phyloP scores from a whole-genome alignment of 2,113 vertebrate genomes.

The Silurus asotus region DNA sequence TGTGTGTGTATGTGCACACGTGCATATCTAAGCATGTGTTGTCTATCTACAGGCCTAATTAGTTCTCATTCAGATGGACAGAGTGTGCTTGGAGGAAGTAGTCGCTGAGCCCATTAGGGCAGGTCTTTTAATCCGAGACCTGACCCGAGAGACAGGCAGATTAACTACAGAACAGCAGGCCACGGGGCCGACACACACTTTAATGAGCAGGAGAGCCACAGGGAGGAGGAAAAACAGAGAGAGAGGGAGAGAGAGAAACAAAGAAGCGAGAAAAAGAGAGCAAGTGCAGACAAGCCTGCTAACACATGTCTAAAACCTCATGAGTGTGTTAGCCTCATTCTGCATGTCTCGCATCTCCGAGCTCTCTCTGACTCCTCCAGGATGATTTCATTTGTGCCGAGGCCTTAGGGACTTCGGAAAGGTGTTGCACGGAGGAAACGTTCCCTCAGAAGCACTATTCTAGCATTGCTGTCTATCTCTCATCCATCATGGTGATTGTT shows the following conservation, averaged over 20 bases:
- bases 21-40: slow-evolving; percentile 23
- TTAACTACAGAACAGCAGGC: slow-evolving; percentile 49
- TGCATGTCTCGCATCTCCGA: background rate
- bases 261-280: background rate
- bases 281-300: slow-evolving; percentile 3
- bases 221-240: slow-evolving; percentile 7
- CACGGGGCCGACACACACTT: slow-evolving; percentile 26
- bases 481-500: slow-evolving; percentile 42
- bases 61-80: slow-evolving; percentile 48
- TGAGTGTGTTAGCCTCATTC: slow-evolving; percentile 13
- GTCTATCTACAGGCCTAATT: slow-evolving; percentile 50
- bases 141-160: slow-evolving; percentile 51
- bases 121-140: slow-evolving; percentile 50
- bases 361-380: background rate
- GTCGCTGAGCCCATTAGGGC: slow-evolving; percentile 50
- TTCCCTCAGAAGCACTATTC: slow-evolving; percentile 15
- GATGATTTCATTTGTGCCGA: slow-evolving; percentile 28
- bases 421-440: background rate
- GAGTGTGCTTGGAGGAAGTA: slow-evolving; percentile 35
- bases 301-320: slow-evolving; percentile 6
- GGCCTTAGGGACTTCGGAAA: slow-evolving; percentile 9
- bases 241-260: slow-evolving; percentile 1
- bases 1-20: slow-evolving; percentile 10
- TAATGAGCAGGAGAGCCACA: slow-evolving; percentile 32
- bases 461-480: slow-evolving; percentile 35